Conservation (phyloP, 2,113 vertebrate species). For the Dicerorhinus sumatrensis region DNA sequence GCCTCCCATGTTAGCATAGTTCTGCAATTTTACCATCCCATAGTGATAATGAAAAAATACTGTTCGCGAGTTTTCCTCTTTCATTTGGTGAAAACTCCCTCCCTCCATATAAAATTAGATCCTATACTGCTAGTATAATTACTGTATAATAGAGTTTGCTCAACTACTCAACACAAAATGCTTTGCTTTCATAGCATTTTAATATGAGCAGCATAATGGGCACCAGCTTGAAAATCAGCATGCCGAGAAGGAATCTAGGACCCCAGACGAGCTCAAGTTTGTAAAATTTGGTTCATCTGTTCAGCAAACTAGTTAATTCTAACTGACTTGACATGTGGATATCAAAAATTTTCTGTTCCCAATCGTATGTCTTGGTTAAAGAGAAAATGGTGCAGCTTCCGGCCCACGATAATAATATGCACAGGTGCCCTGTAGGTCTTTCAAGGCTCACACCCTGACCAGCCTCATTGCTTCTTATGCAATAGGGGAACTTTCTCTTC, state of each 20-base stretch:
- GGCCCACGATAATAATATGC: not conserved
- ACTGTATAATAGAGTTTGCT: conserved; percentile 85
- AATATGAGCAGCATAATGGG: conserved; percentile 84
- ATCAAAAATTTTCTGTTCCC: not conserved
- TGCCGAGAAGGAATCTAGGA: conserved; percentile 78
- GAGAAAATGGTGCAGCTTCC: not conserved
- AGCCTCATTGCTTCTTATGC: fast-evolving
- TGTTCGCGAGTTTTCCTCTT: conserved; percentile 72
- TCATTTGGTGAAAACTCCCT: conserved; percentile 77
- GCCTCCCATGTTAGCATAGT: conserved; percentile 40
- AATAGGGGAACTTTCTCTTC: not conserved
- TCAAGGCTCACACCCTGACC: not conserved
- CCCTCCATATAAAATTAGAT: conserved; percentile 83
- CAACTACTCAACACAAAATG: conserved; percentile 79
- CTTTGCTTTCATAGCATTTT: conserved; percentile 85
- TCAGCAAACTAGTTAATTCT: conserved; percentile 69
- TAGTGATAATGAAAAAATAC: conserved; percentile 79
- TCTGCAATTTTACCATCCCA: conserved; percentile 76
- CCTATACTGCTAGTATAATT: conserved; percentile 84
- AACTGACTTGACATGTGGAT: not conserved
- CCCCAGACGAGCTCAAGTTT: conserved; percentile 78
- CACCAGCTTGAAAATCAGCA: conserved; percentile 85
- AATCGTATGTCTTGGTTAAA: not conserved
- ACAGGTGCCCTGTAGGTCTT: not conserved
- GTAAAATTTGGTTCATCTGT: conserved; percentile 85